These are phyloP conservation scores for Riparia riparia DNA, from an alignment of 2,113 vertebrate genomes.

Conservation along the genomic window DNA sequence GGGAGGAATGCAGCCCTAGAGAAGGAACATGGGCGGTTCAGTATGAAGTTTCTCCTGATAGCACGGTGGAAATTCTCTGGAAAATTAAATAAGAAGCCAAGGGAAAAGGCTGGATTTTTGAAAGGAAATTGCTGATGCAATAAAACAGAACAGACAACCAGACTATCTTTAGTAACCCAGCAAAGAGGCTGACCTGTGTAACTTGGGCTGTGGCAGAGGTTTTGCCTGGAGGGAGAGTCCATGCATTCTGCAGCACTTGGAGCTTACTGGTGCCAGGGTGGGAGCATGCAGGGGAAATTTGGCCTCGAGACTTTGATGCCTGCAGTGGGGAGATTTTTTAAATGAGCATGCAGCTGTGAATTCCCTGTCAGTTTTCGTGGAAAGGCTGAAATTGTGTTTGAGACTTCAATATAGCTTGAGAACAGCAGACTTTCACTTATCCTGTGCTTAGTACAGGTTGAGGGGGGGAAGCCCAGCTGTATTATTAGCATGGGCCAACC, in stretches of 20 bases:
- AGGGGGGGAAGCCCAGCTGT: neutral
- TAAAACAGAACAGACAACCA: neutral
- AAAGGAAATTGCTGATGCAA: neutral
- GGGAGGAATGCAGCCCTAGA: neutral
- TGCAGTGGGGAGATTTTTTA: neutral
- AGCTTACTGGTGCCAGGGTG: neutral
- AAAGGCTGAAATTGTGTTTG: neutral
- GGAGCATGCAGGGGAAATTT: neutral
- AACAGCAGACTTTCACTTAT: neutral
- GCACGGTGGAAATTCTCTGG: neutral
- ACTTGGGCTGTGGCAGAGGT: neutral
- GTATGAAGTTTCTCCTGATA: neutral
- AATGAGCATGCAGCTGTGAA: neutral
- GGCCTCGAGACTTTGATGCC: neutral
- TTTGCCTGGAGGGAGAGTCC: neutral
- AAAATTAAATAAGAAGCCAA: slow-evolving; percentile 26
- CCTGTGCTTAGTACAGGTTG: neutral
- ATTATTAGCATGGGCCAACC: neutral
- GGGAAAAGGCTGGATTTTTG: neutral
- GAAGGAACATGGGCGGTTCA: neutral
- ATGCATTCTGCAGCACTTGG: neutral
- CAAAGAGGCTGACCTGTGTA: neutral
- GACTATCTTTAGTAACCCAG: neutral
- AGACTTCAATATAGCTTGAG: neutral
- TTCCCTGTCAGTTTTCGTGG: neutral